These are phyloP conservation scores for Synergus umbraculus DNA, from an alignment of 2,888 invertebrate genomes.

Conservation along the genomic window DNA sequence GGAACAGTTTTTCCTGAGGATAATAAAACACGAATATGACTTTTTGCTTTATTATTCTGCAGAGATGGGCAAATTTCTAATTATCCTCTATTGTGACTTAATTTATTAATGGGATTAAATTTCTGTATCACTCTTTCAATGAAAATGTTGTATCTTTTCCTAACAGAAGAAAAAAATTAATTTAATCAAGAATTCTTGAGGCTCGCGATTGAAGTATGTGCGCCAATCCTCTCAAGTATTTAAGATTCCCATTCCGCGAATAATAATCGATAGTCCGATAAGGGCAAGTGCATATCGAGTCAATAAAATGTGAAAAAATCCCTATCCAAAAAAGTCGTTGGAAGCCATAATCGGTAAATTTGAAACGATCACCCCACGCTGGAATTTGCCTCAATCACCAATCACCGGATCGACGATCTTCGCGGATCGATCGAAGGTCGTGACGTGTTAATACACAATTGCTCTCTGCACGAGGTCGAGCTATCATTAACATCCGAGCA, in stretches of 20 bases:
- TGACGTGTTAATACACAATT: conserved; percentile 58
- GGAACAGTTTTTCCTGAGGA: conserved; percentile 10
- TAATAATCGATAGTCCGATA: conserved; percentile 23
- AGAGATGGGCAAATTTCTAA: conserved; percentile 10
- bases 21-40: conserved; percentile 23
- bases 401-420: conserved; percentile 35
- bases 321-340: conserved; percentile 20
- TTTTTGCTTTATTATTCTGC: conserved; percentile 23
- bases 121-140: not conserved
- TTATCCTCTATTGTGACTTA: not conserved
- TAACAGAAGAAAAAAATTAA: not conserved
- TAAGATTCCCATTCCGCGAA: not conserved
- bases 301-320: conserved; percentile 10
- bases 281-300: not conserved
- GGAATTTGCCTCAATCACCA: not conserved
- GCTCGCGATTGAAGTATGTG: not conserved
- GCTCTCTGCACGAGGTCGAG: conserved; percentile 57
- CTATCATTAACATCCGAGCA: conserved; percentile 64
- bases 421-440: conserved; percentile 60
- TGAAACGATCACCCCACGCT: conserved; percentile 21
- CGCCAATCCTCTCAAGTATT: not conserved
- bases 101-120: not conserved
- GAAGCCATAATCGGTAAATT: conserved; percentile 26
- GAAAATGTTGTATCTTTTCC: no score
- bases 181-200: not conserved